Base-by-base conservation (phyloP, 2,797 vertebrate species). In the Cuculus canorus region DNA sequence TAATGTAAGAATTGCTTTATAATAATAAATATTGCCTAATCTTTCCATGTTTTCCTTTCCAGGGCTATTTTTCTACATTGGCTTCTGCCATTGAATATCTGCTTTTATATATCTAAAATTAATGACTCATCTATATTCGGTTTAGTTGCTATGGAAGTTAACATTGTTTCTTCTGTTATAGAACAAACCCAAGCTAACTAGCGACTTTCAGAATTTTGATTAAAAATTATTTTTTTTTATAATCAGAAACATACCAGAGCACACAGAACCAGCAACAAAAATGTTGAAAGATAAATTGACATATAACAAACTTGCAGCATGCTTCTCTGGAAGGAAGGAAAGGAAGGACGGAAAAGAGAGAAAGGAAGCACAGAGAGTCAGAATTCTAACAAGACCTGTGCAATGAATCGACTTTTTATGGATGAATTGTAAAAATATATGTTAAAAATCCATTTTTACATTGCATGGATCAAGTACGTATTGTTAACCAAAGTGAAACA, bases 71-170 rank as follows among this genome's bases (percentile, higher is more conserved):
- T 96, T 81, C 72, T 77, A 86, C n/a, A 37, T 18, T 39, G 57
- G n/a, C 72, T 86, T 72, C 65, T 10, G 2, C 81, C 83, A 65
- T 39, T 0, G 0, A n/a, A 82, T 52, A 59, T 30, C 57, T 81
- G 72, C 61, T 88, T n/a, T 85, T 35, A 30, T 93, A 78, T 39
- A 11, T 45, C 21, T 72, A 75, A 90, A 81, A 96, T 96, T 90
- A 96, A 96, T 70, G 81, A 94, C 76, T 79, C 73, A 75, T 93
- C 96, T 92, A 50, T 76, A 86, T 91, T 68, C 45, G 88, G 63
- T 82, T 92, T 91, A 39, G 72, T 92, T 86, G 71, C 57, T 82
- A 84, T 0, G 1, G 73, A 93, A 95, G 66, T 88, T 85, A 92
- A 68, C 21, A 15, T 27, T 70, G 56, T 87, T 92, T 87, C 61